Base-by-base conservation (phyloP, 2,113 vertebrate species). In the Pardalotus punctatus region DNA sequence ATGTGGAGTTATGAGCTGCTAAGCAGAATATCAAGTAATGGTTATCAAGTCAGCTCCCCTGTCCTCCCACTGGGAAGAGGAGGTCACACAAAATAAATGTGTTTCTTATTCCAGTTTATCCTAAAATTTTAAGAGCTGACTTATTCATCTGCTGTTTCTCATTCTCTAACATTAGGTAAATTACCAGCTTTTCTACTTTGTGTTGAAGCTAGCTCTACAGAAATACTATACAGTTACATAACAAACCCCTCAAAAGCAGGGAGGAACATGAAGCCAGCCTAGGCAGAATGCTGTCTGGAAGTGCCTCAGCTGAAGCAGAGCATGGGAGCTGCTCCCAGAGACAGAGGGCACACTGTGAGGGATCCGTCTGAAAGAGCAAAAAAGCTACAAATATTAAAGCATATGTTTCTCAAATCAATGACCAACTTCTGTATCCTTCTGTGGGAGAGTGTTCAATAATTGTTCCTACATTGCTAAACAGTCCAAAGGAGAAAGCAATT, bases 281-380 rank as follows among this genome's bases (percentile, higher is more conserved):
- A 1, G 17, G 24, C 12, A 33, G 9, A 40, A 40, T 11, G 10
- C n/a, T 66, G 24, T 61, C 53, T 66, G 82, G 36, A 51, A 60
- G n/a, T 36, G n/a, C 25, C 67, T 45, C 18, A 18, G 78, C 58
- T 3, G 6, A 33, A 33, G 51, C 5, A 2, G 81, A 76, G 38
- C 8, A 2, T 2, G 1, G 38, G 60, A 61, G 31, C 47, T 35
- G n/a, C 60, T 81, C 45, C 80, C 0, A 0, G 78, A 48, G 82
- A 17, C 2, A 4, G 33, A 7, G 12, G 4, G 29, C 65, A 9
- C 2, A 0, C 6, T 20, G 36, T 9, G 19, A 53, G 48, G 45
- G 28, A 53, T 70, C 15, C 0, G 56, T 65, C n/a, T 42, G 18
- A 89, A 76, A 86, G n/a, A 86, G 16, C 14, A 29, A 47, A 23